Base-by-base conservation (phyloP, 2,113 vertebrate genomes). In the Lichenostomus cassidix region DNA sequence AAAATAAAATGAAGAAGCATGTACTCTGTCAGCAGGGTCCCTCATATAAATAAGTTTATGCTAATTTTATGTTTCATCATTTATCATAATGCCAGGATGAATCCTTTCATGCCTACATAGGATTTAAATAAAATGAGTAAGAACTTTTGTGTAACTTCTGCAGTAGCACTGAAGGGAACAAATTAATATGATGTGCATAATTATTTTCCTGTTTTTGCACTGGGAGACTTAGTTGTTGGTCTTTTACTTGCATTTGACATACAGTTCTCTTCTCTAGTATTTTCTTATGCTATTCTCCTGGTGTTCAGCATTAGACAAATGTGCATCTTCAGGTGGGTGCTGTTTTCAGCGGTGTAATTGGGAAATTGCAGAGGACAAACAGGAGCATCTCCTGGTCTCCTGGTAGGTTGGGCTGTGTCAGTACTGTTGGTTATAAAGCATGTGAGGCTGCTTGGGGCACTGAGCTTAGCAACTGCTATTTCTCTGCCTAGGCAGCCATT, bases 11-110 rank as follows among this genome's bases (percentile, higher is more conserved):
- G 76, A 92, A 92, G 69, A 83, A 82, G 75, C 39, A 79, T 65
- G n/a, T 65, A 53, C 15, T 68, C 62, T 75, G 65, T 91, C 93
- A 91, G 55, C 46, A 77, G 33, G 6, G 1, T 50, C 95, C 63
- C 65, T 89, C 33, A 64, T 71, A 47, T 77, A 92, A 86, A 75
- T 78, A 87, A 71, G 55, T 78, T 95, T 83, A 90, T 90, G 68
- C 63, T 89, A 89, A 89, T 81, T 47, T 85, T 91, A 49, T 52
- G 24, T 87, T 75, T 83, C 71, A 89, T 69, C 64, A 68, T 73
- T 83, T 92, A 59, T 91, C 69, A 74, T 92, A 49, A 67, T 44
- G 37, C 58, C 78, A 83, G 62, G 56, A 62, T 78, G 53, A 73
- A 77, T 91, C n/a, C 63, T 84, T 89, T 70, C 74, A 71, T 89